Percentiles rank a stretch among this genome's conserved stretches.
phyloP scores from a whole-genome alignment of 1,140 invertebrate species.

The Panulirus ornatus region DNA sequence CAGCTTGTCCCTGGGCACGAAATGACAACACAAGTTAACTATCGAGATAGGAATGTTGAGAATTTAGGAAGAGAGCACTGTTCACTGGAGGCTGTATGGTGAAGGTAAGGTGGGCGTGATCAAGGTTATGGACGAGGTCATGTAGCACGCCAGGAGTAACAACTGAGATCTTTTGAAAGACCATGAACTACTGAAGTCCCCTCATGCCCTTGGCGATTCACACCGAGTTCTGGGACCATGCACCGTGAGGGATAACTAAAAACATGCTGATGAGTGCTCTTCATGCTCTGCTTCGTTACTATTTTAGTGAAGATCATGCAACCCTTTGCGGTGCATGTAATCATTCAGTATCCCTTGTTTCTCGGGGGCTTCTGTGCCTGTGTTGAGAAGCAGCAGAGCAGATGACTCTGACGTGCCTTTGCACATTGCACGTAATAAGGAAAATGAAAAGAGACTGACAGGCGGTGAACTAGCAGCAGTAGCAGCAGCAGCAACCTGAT shows the following conservation, averaged over 20 bases:
- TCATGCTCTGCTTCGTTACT: slow-evolving; percentile 42
- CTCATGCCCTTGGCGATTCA: slow-evolving; percentile 21
- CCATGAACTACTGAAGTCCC: not conserved
- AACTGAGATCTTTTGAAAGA: not conserved
- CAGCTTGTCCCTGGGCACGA: slow-evolving; percentile 45
- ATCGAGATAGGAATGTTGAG: slow-evolving; percentile 9
- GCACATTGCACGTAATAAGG: not conserved
- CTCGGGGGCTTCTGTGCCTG: not conserved
- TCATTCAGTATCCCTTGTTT: not conserved
- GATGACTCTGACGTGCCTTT: not conserved
- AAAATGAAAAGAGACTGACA: not conserved
- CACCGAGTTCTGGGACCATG: slow-evolving; percentile 49
- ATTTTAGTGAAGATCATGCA: slow-evolving; percentile 50
- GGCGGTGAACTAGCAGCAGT: not conserved
- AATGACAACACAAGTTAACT: not conserved
- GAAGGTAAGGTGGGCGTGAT: slow-evolving; percentile 26
- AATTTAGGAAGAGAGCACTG: not conserved
- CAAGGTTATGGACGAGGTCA: slow-evolving; percentile 28
- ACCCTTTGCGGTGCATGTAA: slow-evolving; percentile 26
- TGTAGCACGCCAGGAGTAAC: slow-evolving; percentile 52
- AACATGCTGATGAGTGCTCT: slow-evolving; percentile 62
- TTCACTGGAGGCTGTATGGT: slow-evolving; percentile 30
- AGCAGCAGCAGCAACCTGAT: not conserved
- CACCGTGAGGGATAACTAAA: slow-evolving; percentile 40
- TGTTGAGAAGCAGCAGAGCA: not conserved